Conservation (phyloP, 1,140 invertebrate species). For the Solen grandis region DNA sequence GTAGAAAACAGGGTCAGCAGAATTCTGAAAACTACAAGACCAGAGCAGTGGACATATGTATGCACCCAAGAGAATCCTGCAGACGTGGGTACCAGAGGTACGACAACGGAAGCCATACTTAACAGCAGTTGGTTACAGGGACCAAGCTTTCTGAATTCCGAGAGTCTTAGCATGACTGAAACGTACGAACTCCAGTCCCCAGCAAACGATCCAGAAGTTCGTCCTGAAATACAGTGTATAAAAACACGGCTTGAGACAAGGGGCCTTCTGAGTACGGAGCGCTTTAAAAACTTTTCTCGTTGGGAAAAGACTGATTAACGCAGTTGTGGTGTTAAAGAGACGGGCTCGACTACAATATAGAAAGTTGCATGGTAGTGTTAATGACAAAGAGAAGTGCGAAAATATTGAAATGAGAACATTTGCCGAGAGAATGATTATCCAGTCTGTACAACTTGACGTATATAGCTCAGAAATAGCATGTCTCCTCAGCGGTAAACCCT, state of each 20-base stretch:
- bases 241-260: neutral
- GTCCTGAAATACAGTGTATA: conserved; percentile 2
- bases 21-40: neutral
- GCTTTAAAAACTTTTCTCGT: neutral
- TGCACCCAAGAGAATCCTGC: conserved; percentile 28
- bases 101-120: neutral
- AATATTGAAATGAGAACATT: neutral
- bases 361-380: neutral
- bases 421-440: neutral
- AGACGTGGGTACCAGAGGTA: conserved; percentile 33
- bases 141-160: neutral
- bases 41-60: conserved; percentile 31
- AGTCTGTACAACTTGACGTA: neutral
- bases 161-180: neutral
- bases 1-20: conserved; percentile 43
- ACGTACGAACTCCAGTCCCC: neutral
- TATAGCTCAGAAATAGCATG: neutral
- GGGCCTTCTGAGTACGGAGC: neutral
- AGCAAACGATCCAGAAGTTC: neutral
- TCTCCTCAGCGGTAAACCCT: neutral
- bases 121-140: conserved; percentile 11
- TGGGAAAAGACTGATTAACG: neutral
- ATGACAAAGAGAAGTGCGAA: neutral
- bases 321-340: neutral
- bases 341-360: neutral